A percentile compares a stretch with the other conserved stretches of the same genome.
Evolutionary conservation across 1,140 invertebrate genomes (phyloP).

Genomic region (Drosophila ananassae): DNA sequence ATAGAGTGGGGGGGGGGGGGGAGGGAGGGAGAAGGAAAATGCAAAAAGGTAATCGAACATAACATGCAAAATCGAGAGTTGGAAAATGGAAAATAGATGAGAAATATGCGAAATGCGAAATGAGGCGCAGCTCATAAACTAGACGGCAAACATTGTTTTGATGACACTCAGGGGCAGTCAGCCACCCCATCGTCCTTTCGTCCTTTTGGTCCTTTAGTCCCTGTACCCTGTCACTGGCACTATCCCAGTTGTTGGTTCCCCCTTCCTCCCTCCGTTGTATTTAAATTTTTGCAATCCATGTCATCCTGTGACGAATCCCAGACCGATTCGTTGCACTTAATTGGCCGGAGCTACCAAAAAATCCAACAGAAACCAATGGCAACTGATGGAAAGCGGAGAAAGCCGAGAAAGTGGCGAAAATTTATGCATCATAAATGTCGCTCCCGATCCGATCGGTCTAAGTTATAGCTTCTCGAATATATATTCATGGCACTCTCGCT

Average conservation of each 20-base stretch:
- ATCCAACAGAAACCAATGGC: not conserved
- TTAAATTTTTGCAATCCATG: constrained; percentile 74
- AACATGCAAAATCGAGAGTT: not conserved
- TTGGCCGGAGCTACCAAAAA: constrained; percentile 48
- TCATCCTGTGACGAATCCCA: constrained; percentile 65
- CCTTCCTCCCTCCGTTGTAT: constrained; percentile 38
- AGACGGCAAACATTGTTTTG: constrained; percentile 78
- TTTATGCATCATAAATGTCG: constrained; percentile 80
- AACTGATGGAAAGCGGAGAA: constrained; percentile 14
- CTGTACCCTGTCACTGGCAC: not conserved
- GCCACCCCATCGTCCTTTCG: constrained; percentile 18
- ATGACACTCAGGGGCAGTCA: constrained; percentile 74
- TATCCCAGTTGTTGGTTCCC: too few relatives aligned
- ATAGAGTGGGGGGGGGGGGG: too few relatives aligned
- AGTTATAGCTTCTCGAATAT: not conserved
- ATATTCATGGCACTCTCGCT: constrained; percentile 6
- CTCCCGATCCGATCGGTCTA: constrained; percentile 25
- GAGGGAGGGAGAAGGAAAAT: too few relatives aligned
- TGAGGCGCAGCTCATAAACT: constrained; percentile 77
- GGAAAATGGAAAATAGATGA: constrained; percentile 27
- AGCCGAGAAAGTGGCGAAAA: constrained; percentile 65
- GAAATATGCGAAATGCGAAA: constrained; percentile 54
- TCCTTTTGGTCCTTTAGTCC: constrained; percentile 1
- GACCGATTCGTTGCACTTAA: constrained; percentile 75
- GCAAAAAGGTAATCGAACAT: constrained; percentile 13